Evolutionary conservation across 2,113 vertebrate species (phyloP).

Genomic region (Ptilonorhynchus violaceus): DNA sequence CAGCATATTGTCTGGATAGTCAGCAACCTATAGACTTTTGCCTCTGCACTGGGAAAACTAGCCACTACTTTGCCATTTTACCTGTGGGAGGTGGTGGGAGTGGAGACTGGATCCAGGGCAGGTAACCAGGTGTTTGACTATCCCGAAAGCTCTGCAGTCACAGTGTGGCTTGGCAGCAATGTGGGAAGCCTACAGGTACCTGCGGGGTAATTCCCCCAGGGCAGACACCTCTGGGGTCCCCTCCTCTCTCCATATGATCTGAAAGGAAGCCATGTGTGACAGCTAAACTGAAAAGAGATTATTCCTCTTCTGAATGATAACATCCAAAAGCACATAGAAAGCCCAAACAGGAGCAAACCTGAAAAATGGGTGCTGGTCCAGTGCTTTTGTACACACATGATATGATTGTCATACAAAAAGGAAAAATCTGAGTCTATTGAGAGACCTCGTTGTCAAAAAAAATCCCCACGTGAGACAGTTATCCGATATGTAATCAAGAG

Average conservation of each 20-base stretch:
- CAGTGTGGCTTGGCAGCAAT: neutral
- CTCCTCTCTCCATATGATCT: neutral
- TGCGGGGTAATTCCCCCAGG: neutral
- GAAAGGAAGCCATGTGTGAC: neutral
- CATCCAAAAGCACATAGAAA: neutral
- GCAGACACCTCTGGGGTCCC: neutral
- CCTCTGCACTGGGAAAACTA: neutral
- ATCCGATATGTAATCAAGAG: neutral
- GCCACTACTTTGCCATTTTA: neutral
- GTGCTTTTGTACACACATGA: neutral
- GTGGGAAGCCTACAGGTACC: neutral
- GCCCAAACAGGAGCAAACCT: neutral
- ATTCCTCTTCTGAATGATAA: neutral
- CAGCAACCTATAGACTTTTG: neutral
- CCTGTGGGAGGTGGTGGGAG: neutral
- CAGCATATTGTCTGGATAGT: neutral
- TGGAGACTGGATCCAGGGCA: neutral
- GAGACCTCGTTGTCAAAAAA: neutral
- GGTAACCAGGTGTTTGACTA: rapidly evolving
- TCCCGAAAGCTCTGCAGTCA: rapidly evolving
- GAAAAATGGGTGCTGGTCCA: neutral
- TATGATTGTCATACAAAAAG: neutral
- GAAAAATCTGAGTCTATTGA: neutral
- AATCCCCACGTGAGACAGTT: neutral
- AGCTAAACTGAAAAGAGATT: neutral